These are phyloP conservation scores for Hippocampus barbouri DNA, from an alignment of 2,113 vertebrate species.

Conservation along the genomic window DNA sequence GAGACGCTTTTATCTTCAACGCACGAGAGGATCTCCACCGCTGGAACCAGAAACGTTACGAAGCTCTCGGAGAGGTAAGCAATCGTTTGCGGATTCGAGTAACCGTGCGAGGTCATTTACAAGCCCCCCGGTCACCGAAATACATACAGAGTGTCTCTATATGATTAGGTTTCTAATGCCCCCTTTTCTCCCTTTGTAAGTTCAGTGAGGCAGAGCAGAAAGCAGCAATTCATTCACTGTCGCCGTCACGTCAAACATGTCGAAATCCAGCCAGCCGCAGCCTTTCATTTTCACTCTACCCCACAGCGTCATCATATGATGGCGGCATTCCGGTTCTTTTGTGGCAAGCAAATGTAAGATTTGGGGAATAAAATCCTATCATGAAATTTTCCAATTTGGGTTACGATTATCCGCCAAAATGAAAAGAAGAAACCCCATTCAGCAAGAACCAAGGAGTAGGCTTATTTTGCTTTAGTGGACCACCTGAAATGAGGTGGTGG, in stretches of 20 bases:
- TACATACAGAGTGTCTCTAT: background rate
- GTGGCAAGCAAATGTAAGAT: too few species aligned
- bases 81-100: background rate
- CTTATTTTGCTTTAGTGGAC: too few species aligned
- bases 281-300: background rate
- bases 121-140: background rate
- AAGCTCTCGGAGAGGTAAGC: conserved; percentile 93
- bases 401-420: too few species aligned
- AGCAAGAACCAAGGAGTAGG: too few species aligned
- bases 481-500: too few species aligned
- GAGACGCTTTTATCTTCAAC: conserved; percentile 94
- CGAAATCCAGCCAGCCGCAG: background rate
- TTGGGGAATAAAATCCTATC: too few species aligned
- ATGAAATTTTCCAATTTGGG: too few species aligned
- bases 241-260: too few species aligned
- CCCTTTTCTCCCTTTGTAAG: background rate
- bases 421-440: too few species aligned
- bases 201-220: too few species aligned
- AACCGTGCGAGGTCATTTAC: background rate
- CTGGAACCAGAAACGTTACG: conserved; percentile 98
- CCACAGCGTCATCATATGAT: background rate
- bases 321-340: too few species aligned
- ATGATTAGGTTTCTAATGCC: background rate
- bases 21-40: conserved; percentile 93
- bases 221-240: background rate